Evolutionary conservation across 1,140 invertebrate genomes (phyloP).

Genomic region (Vollenhovia emeryi): DNA sequence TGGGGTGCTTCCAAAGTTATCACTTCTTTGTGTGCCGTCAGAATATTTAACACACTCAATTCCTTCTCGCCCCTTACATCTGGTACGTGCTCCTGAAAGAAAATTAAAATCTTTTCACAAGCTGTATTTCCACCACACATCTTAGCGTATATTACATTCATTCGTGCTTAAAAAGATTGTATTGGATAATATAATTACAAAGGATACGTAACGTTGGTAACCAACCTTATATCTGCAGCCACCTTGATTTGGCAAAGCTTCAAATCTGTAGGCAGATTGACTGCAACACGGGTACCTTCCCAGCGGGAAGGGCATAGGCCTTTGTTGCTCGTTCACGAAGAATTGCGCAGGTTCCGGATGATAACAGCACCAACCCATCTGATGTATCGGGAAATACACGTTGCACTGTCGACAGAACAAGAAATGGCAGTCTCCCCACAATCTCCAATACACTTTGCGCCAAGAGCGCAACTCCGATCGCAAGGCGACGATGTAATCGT

Average conservation of each 20-base stretch:
- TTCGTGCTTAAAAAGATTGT: background rate
- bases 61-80: conserved; percentile 86
- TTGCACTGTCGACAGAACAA: conserved; percentile 91
- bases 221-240: conserved; percentile 82
- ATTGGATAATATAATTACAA: conserved; percentile 20
- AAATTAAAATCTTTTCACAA: background rate
- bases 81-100: conserved; percentile 87
- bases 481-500: conserved; percentile 91
- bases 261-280: conserved; percentile 92
- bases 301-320: conserved; percentile 87
- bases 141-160: background rate
- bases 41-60: conserved; percentile 86
- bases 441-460: conserved; percentile 96
- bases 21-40: conserved; percentile 86
- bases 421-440: conserved; percentile 96
- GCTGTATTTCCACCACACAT: background rate
- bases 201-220: conserved; percentile 12
- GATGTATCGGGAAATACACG: conserved; percentile 90
- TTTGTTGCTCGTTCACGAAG: conserved; percentile 89
- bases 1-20: conserved; percentile 88
- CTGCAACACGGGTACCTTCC: conserved; percentile 95
- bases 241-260: conserved; percentile 86
- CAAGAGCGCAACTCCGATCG: conserved; percentile 93
- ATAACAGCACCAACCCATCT: conserved; percentile 92
- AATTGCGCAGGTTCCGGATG: conserved; percentile 92